Evolutionary conservation across 2,113 vertebrate genomes (phyloP).

Genomic region (Heterotilapia buettikoferi): DNA sequence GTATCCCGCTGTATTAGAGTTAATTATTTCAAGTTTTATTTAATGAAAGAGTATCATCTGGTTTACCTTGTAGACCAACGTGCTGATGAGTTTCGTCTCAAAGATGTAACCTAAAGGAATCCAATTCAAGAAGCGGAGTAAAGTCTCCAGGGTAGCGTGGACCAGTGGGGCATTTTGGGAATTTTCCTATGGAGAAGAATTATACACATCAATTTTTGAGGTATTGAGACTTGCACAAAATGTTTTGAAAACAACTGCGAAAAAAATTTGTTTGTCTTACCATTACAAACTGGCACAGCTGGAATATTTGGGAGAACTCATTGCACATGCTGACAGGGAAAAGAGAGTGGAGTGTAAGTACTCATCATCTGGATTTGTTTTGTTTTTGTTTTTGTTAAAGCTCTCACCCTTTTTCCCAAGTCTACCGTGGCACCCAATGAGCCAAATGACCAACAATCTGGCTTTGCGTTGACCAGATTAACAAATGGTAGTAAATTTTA

Average conservation of each 20-base stretch:
- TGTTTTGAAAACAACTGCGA: neutral
- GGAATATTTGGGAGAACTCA: constrained; percentile 99
- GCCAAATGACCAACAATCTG: neutral
- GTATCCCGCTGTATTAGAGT: neutral
- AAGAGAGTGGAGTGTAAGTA: neutral
- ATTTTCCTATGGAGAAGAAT: constrained; percentile 79
- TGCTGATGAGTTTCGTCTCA: constrained; percentile 98
- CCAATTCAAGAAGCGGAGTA: constrained; percentile 98
- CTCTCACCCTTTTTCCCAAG: no score
- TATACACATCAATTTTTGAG: accelerated
- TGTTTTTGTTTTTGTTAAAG: neutral
- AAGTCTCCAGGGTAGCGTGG: constrained; percentile 94
- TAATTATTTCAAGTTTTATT: neutral
- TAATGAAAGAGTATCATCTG: neutral
- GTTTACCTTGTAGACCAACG: constrained; percentile 96
- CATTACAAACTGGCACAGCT: constrained; percentile 99
- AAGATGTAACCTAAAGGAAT: constrained; percentile 99
- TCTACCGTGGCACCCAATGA: neutral
- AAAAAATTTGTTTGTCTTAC: constrained; percentile 62
- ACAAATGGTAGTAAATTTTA: accelerated
- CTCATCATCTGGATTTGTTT: neutral
- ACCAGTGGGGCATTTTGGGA: constrained; percentile 98
- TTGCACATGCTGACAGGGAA: constrained; percentile 89
- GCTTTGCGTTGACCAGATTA: neutral
- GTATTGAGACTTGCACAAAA: neutral